These are phyloP conservation scores for Amblyopsis hoosieri DNA, from an alignment of 2,797 vertebrate genomes.

Conservation along the genomic window DNA sequence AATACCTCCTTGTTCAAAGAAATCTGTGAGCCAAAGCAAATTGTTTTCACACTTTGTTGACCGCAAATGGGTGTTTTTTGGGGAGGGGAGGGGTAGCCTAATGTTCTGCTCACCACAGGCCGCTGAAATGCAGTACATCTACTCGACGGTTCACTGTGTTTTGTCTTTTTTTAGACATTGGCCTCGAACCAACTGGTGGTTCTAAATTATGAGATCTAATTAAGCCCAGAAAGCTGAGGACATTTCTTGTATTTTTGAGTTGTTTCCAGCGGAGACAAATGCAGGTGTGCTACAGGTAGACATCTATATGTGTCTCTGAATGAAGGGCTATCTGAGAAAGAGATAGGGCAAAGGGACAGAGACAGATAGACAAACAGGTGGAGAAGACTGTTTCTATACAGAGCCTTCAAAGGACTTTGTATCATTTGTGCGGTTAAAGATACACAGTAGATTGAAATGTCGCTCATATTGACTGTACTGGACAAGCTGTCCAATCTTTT, in stretches of 20 bases:
- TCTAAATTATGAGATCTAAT: constrained; percentile 51
- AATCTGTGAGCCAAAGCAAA: constrained; percentile 81
- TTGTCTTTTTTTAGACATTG: constrained; percentile 51
- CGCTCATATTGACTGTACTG: constrained; percentile 66
- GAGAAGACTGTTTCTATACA: constrained; percentile 12
- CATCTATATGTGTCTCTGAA: constrained; percentile 54
- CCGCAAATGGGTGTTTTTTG: constrained; percentile 69
- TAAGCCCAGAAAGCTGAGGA: constrained; percentile 62
- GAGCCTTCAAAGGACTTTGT: background rate
- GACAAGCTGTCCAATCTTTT: constrained; percentile 71
- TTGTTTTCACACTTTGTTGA: constrained; percentile 76
- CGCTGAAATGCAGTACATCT: constrained; percentile 71
- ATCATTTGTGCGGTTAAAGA: background rate
- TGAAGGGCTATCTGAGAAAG: constrained; percentile 35
- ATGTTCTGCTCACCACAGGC: constrained; percentile 42
- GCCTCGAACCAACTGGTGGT: constrained; percentile 27
- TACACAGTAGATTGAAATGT: constrained; percentile 53
- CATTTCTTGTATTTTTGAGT: constrained; percentile 75
- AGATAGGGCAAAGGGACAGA: constrained; percentile 19
- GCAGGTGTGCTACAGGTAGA: constrained; percentile 75
- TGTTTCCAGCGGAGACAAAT: constrained; percentile 67
- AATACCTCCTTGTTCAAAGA: constrained; percentile 69
- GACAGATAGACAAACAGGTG: constrained; percentile 19
- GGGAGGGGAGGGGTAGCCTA: constrained; percentile 36
- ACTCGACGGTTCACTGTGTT: constrained; percentile 74